Percentiles rank a stretch among this genome's conserved stretches.
Conservation (phyloP, 1,140 invertebrate species). For the Brachionus manjavacas region DNA sequence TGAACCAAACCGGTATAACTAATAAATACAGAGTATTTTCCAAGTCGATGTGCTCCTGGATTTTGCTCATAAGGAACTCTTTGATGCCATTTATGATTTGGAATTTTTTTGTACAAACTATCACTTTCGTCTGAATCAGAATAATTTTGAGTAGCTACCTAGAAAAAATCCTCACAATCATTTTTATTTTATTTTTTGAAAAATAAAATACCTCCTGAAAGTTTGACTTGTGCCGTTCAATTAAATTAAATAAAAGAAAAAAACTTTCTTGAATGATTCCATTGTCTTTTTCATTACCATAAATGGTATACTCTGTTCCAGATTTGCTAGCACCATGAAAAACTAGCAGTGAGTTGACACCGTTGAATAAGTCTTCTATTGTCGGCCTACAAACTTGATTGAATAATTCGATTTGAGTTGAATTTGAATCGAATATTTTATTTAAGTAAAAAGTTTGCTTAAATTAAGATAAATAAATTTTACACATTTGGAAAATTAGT, state of each 20-base stretch:
- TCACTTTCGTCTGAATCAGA: neutral
- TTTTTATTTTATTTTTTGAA: no score
- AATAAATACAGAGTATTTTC: neutral
- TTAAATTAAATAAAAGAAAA: neutral
- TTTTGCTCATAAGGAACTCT: neutral
- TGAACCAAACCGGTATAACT: neutral
- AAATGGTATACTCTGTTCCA: conserved; percentile 33
- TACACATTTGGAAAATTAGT: neutral
- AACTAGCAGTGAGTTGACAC: neutral
- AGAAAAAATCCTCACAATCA: neutral
- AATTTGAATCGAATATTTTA: neutral
- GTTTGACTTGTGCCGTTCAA: neutral
- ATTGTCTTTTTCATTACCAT: conserved; percentile 23
- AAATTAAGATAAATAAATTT: neutral
- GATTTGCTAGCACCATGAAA: conserved; percentile 1
- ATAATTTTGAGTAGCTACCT: neutral
- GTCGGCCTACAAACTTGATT: neutral
- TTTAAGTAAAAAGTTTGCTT: neutral
- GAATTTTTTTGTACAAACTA: conserved; percentile 11
- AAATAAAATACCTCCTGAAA: neutral
- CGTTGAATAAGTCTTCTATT: neutral
- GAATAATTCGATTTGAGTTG: neutral
- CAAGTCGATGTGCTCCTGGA: neutral
- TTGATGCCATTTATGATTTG: neutral
- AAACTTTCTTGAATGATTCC: neutral